These are phyloP conservation scores for Labeo catla DNA, from an alignment of 2,113 vertebrate species.

Conservation along the genomic window DNA sequence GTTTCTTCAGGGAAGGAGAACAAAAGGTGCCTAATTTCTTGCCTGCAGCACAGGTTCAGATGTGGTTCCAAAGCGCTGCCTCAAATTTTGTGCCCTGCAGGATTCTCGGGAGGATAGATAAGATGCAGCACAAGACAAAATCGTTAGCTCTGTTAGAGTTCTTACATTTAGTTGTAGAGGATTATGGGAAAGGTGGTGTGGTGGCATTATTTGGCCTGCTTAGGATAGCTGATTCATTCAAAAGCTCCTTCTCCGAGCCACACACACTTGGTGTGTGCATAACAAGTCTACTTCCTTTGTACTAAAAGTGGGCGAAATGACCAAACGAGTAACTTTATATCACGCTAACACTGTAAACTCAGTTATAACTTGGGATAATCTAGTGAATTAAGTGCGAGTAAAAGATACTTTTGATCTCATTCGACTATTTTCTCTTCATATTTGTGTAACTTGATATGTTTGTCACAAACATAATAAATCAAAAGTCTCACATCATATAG, in stretches of 20 bases:
- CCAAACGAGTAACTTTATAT: slow-evolving; percentile 1
- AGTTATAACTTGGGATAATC: background rate
- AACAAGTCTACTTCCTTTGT: background rate
- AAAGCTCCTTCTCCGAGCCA: background rate
- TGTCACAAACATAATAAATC: background rate
- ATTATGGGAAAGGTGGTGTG: slow-evolving; percentile 63
- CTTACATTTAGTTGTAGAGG: slow-evolving; percentile 54
- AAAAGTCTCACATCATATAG: background rate
- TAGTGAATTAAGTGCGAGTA: background rate
- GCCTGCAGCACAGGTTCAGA: slow-evolving; percentile 40
- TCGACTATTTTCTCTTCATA: background rate
- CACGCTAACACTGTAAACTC: background rate
- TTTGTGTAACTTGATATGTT: background rate
- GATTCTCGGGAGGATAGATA: slow-evolving; percentile 21
- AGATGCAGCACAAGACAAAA: slow-evolving; percentile 58
- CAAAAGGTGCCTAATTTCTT: slow-evolving; percentile 53
- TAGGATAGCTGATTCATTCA: slow-evolving; percentile 47
- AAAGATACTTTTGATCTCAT: background rate
- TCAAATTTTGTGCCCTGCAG: slow-evolving; percentile 25
- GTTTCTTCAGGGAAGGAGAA: slow-evolving; percentile 52
- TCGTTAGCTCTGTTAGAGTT: slow-evolving; percentile 37
- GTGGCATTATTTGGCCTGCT: slow-evolving; percentile 65
- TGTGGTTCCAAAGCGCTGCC: slow-evolving; percentile 29
- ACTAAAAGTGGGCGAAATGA: background rate
- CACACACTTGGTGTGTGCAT: background rate